Conservation (phyloP, 2,113 vertebrate genomes). For the Bathybates hornii region DNA sequence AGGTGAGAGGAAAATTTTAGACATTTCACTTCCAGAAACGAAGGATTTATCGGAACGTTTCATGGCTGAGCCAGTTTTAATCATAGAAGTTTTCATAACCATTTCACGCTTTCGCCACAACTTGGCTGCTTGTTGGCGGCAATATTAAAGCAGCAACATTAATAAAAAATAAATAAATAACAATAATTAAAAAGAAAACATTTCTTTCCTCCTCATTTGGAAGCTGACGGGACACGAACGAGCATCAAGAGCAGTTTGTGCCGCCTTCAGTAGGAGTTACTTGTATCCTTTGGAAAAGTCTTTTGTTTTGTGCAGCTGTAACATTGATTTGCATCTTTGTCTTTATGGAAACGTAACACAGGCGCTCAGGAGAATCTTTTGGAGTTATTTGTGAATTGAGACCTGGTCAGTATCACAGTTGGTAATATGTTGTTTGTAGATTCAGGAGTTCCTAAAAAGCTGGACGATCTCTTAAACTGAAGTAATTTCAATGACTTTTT, state of each 20-base stretch:
- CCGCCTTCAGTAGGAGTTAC: background rate
- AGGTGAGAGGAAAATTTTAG: fast-evolving
- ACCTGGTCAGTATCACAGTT: background rate
- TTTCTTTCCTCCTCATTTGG: fast-evolving
- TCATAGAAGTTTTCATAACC: background rate
- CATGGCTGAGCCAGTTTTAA: background rate
- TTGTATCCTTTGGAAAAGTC: background rate
- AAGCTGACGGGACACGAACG: fast-evolving
- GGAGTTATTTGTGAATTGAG: background rate
- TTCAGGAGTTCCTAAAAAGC: background rate
- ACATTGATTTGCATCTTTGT: background rate
- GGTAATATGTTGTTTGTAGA: fast-evolving
- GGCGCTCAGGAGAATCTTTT: background rate
- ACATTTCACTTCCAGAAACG: background rate
- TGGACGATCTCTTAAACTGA: background rate
- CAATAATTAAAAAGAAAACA: background rate
- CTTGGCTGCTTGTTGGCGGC: background rate
- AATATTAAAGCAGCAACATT: background rate
- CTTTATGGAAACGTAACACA: background rate
- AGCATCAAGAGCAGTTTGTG: background rate
- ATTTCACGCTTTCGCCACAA: background rate
- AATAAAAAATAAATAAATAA: background rate
- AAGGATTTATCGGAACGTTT: fast-evolving
- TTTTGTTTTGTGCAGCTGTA: background rate
- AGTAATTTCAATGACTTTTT: background rate